Percentiles rank a stretch among this genome's conserved stretches.
These are phyloP conservation scores for Sebastes variabilis DNA, from an alignment of 2,797 vertebrate genomes.

Conservation along the genomic window DNA sequence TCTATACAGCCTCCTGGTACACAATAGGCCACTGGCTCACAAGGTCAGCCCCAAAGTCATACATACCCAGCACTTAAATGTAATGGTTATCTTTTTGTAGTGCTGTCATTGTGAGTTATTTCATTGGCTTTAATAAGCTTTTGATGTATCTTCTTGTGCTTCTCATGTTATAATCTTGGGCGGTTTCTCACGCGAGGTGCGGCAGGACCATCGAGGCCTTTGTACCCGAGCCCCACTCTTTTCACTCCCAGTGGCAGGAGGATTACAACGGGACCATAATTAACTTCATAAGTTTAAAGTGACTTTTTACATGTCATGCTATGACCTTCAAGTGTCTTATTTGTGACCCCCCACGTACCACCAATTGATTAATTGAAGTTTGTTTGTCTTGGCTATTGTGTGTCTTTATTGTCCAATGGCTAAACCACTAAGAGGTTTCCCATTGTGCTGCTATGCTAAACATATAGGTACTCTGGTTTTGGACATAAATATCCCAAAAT, in stretches of 20 bases:
- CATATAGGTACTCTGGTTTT: not conserved
- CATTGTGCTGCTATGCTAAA: not conserved
- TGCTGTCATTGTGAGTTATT: slow-evolving; percentile 77
- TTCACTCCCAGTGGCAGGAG: slow-evolving; percentile 13
- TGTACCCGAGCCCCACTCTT: slow-evolving; percentile 5
- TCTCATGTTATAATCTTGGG: slow-evolving; percentile 60
- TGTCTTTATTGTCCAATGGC: not conserved
- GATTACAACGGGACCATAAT: slow-evolving; percentile 39
- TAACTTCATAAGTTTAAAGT: slow-evolving; percentile 49
- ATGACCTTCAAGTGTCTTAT: slow-evolving; percentile 10
- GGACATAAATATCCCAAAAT: not conserved
- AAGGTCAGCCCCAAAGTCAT: slow-evolving; percentile 80
- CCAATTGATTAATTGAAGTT: not conserved
- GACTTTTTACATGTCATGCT: slow-evolving; percentile 27
- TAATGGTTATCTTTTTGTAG: slow-evolving; percentile 78
- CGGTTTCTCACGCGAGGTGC: slow-evolving; percentile 45
- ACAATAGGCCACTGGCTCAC: slow-evolving; percentile 64
- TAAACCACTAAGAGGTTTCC: not conserved
- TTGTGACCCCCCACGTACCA: not conserved
- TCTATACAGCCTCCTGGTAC: slow-evolving; percentile 44
- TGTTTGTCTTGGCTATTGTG: not conserved
- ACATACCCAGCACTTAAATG: slow-evolving; percentile 68
- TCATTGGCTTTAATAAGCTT: slow-evolving; percentile 76
- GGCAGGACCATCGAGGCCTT: slow-evolving; percentile 25
- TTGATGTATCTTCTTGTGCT: slow-evolving; percentile 68